These are phyloP conservation scores for Calameuta filiformis DNA, from an alignment of 2,888 invertebrate genomes.

Conservation along the genomic window DNA sequence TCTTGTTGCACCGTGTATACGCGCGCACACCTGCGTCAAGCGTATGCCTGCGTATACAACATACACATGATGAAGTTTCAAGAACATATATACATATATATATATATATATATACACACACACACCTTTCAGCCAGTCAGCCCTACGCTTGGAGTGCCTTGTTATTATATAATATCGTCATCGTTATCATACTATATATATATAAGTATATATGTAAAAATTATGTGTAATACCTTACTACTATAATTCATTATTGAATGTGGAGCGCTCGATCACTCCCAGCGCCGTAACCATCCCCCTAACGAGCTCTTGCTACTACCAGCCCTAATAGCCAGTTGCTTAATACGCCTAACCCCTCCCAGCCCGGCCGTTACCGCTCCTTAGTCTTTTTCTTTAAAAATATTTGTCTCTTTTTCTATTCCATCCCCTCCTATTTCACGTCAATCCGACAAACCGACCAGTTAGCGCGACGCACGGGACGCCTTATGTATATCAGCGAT, in stretches of 20 bases:
- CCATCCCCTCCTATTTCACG: no score
- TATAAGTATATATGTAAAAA: no score
- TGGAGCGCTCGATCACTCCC: constrained; percentile 1
- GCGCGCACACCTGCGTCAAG: constrained; percentile 11
- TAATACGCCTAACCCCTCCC: no score
- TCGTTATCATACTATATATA: constrained; percentile 15
- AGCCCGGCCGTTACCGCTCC: no score
- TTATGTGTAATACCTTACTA: no score
- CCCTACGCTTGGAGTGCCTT: constrained; percentile 62
- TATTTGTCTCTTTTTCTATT: no score
- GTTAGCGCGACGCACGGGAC: no score
- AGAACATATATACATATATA: constrained; percentile 11
- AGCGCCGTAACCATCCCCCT: constrained; percentile 4
- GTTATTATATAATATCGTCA: constrained; percentile 29
- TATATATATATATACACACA: constrained; percentile 30
- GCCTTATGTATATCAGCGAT: no score
- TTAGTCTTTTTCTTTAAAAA: no score
- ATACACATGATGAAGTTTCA: neutral
- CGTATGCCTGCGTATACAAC: neutral
- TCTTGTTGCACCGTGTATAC: constrained; percentile 63
- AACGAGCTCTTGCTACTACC: neutral
- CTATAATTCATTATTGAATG: constrained; percentile 5
- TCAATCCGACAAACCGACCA: no score
- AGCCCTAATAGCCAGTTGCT: no score
- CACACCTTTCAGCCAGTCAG: constrained; percentile 53